phyloP scores from a whole-genome alignment of 2,888 invertebrate genomes.

The Coecobrya sp. region DNA sequence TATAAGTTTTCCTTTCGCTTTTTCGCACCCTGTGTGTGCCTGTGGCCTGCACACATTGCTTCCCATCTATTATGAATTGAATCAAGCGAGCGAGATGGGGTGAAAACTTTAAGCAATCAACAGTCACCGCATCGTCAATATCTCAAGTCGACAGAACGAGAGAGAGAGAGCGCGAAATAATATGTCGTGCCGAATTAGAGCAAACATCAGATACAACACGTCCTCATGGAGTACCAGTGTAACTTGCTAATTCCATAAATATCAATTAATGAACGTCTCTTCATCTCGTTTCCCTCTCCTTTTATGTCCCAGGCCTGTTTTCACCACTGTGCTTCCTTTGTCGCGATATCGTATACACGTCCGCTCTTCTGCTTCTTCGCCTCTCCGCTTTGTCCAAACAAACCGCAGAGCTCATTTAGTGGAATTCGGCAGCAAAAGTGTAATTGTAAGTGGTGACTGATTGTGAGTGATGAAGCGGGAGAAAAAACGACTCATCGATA shows the following conservation, averaged over 20 bases:
- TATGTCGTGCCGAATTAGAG: slow-evolving; percentile 38
- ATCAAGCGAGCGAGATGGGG: slow-evolving; percentile 13
- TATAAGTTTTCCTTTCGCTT: slow-evolving; percentile 3
- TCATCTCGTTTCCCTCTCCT: slow-evolving; percentile 61
- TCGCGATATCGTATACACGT: not conserved
- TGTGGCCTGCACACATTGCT: not conserved
- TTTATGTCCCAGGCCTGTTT: not conserved
- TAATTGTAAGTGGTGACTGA: slow-evolving; percentile 49
- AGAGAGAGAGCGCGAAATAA: not conserved
- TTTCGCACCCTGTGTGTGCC: slow-evolving; percentile 6
- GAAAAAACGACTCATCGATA: not conserved
- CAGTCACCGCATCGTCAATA: not conserved
- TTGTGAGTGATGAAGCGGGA: slow-evolving; percentile 54
- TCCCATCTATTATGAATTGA: slow-evolving; percentile 14
- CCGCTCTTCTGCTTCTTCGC: slow-evolving; percentile 13
- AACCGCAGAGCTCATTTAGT: slow-evolving; percentile 72
- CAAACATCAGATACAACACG: slow-evolving; percentile 21
- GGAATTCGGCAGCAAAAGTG: slow-evolving; percentile 32
- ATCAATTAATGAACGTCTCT: slow-evolving; percentile 83
- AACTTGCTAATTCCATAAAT: slow-evolving; percentile 84
- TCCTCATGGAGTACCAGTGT: not conserved
- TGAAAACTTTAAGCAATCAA: slow-evolving; percentile 28
- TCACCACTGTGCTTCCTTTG: not conserved
- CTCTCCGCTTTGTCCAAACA: not conserved
- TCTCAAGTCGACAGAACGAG: not conserved